Base-by-base conservation (phyloP, 2,888 invertebrate genomes). In the Trilocha varians region DNA sequence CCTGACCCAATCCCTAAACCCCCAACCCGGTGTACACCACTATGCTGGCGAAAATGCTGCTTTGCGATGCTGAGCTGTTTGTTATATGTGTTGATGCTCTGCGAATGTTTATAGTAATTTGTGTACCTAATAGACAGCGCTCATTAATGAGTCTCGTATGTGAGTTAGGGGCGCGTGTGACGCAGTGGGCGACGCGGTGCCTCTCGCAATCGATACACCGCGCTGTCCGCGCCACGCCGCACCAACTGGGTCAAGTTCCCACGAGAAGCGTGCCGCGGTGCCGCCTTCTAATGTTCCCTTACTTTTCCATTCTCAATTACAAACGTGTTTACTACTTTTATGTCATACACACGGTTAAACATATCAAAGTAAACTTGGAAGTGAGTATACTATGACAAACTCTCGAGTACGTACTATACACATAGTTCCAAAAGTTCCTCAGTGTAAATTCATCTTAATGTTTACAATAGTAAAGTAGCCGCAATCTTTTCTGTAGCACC, bases 181-280 rank as follows among this genome's bases (percentile, higher is more conserved):
- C 80, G 80, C 78, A 78, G 73, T 65, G 69, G 64, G 65, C 71
- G 70, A 67, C 72, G 74, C 73, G 78, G 70, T 70, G 72, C 71
- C 70, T 72, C 66, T 66, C 69, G 77, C 74, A 75, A 82, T 82
- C 83, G 78, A 83, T 84, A 77, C 64, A 58, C 69, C 65, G 65
- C 67, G 67, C 71, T 70, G 65, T 68, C 66, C 68, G 70, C 72
- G 55, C 60, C 65, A 61, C 69, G 62, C 65, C 68, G 51, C 62
- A 56, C 66, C 73, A 79, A 80, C 75, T 84, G 70, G 84, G 84
- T 84, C 84, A 84, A 84, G 84, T 80, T 84, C 83, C 69, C 79
- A 73, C 70, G 75, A 69, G 75, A 67, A 71, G 68, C 77, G 68
- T 65, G 69, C 64, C 62, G 65, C 46, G 50, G 62, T 59, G 63